Evolutionary conservation across 2,113 vertebrate species (phyloP), one percentile per base, ranked within the genome.

Genomic region (Channa maculata): DNA sequence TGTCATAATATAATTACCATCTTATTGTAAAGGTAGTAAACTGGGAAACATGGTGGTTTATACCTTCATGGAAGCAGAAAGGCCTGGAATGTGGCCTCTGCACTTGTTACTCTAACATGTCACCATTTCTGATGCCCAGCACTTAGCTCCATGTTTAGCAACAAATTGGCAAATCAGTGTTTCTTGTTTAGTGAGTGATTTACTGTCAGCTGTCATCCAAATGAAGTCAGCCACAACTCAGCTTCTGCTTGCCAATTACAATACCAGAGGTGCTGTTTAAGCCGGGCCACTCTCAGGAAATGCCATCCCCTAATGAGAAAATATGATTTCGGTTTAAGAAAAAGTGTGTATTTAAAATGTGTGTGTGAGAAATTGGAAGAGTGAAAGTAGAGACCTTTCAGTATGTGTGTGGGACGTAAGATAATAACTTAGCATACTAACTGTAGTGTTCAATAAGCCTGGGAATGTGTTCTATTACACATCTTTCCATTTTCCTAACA

Each of bases 141-240:
- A 61, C 51, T 50, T 57, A 33, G n/a, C 11, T 59, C 50, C 58
- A 60, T 59, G 75, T 75, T 84, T 75, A 75, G 63, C 38, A 38
- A 55, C 48, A 76, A 81, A 83, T 52, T 12, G 5, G 63, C 54
- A 76, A 73, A 81, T 83, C 54, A 62, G 38, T 58, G 39, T 66
- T 57, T 74, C 80, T 57, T 75, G 44, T 76, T 73, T 64, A 83
- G 44, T 10, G 0, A 79, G 64, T 71, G 75, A 87, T 82, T 89
- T 81, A 76, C 64, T 79, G 64, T 79, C 82, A 79, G 74, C 73
- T 78, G 73, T 87, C 80, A 77, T 43, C 62, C 24, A 49, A 78
- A 77, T 71, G 37, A 79, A 82, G 71, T 67, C 72, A 61, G 44
- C 52, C 73, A 54, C 61, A 50, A 46, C 57, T 83, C 76, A 69